Base-by-base conservation (phyloP, 2,888 invertebrate species). In the Polydrusus pterygomalis region DNA sequence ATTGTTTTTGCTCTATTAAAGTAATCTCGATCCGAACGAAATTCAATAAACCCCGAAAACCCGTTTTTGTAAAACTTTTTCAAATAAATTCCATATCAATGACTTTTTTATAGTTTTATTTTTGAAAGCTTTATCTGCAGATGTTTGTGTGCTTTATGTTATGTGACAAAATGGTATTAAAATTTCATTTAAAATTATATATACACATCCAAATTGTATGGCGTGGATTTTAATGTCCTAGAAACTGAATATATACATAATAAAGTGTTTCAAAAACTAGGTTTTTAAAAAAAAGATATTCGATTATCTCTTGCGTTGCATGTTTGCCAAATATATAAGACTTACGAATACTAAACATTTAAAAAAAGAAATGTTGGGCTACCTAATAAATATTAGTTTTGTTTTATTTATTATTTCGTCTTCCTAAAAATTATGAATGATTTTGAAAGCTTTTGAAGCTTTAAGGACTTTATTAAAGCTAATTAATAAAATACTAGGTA, bases 21-120 rank as follows among this genome's bases (percentile, higher is more conserved):
- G 20, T 51, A 51, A 51, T 51, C 18, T 51, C 9, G 20, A 18
- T 51, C 51, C 2, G 11, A 51, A 51, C 51, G 51, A 18, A 51
- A 51, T 51, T 51, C 51, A 51, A 51, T 51, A 51, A 51, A 20
- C 51, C 51, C 51, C 20, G 51, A 51, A 51, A 51, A 51, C 51
- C 13, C 51, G 51, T 51, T 51, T 51, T 51, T 51, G 20, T 51
- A 3, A 51, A 51, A 51, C 20, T 51, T 51, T 51, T 51, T 51
- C 51, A 51, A 51, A 51, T 51, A 51, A 51, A 51, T 51, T 51
- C 20, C 2, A 11, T 20, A 51, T 20, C 51, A 51, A 51, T 51
- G 51, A 11, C 51, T 51, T 51, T 51, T 51, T 51, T 51, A 51
- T 51, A 51, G 51, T 51, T 51, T 51, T 51, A 51, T 51, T 51